Evolutionary conservation across 1,140 invertebrate genomes (phyloP), one percentile per base, ranked within the genome.

Genomic region (Aethina tumida): DNA sequence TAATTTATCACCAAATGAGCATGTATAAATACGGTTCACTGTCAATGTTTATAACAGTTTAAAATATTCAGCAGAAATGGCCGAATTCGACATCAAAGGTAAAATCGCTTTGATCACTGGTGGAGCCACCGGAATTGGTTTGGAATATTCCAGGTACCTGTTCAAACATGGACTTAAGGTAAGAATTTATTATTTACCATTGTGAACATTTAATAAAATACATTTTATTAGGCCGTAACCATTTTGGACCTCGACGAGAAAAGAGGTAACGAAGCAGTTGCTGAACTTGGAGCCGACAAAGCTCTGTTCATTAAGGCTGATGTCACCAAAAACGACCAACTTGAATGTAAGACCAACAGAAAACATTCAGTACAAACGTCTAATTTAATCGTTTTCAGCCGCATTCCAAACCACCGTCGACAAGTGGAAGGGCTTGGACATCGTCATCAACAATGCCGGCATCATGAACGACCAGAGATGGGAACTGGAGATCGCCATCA

Each of bases 41-140:
- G n/a, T n/a, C n/a, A n/a, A n/a, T n/a, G n/a, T n/a, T n/a, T n/a
- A n/a, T n/a, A n/a, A n/a, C n/a, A n/a, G n/a, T n/a, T n/a, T n/a
- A n/a, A n/a, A n/a, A n/a, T n/a, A n/a, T n/a, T n/a, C n/a, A n/a
- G 62, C 20, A 53, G 10, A 19, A 16, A 50, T 15, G 22, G 41
- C 41, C 24, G 26, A 33, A 5, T 55, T 40, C 42, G 49, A 49
- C 21, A 48, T 79, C 34, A 72, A 73, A 60, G 77, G 75, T 37
- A 79, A 80, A 58, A 73, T 82, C 35, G 81, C 77, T 35, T 59
- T 85, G 22, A 69, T 85, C 18, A 84, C 82, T 13, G 82, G 81
- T 15, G 81, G 73, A 10, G 78, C 79, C 17, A 69, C 73, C 36
- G 81, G 81, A 22, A 78, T 86, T 32, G 82, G 82, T 9, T 68